Percentiles rank a stretch among this genome's conserved stretches.
Evolutionary conservation across 1,140 invertebrate species (phyloP).

Genomic region (Aricia agestis): DNA sequence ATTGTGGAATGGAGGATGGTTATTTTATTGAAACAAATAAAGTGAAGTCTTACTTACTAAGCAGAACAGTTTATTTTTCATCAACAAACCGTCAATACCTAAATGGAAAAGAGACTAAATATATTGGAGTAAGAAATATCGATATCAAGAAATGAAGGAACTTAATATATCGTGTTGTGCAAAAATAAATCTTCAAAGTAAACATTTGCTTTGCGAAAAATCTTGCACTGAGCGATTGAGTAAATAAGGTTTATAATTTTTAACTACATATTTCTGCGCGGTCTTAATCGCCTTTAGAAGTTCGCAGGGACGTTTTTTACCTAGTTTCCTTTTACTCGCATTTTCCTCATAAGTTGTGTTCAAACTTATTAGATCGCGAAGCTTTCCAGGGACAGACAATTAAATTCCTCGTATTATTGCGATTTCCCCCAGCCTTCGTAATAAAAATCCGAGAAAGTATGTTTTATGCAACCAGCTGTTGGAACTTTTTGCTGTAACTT

Average conservation of each 20-base stretch:
- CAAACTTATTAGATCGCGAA: conserved; percentile 2
- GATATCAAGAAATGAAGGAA: background rate
- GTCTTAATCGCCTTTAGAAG: background rate
- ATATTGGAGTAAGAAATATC: background rate
- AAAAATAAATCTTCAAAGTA: background rate
- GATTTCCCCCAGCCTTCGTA: background rate
- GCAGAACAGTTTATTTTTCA: no score
- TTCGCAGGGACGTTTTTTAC: background rate
- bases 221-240: background rate
- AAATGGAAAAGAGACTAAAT: no score
- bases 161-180: background rate
- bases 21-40: no score
- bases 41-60: no score
- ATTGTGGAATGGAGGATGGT: no score
- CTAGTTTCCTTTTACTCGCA: background rate
- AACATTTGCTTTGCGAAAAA: background rate
- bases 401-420: background rate
- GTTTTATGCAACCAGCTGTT: background rate
- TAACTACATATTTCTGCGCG: conserved; percentile 2
- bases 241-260: background rate
- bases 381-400: background rate
- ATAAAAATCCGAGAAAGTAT: background rate
- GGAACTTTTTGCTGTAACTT: background rate
- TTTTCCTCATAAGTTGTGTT: conserved; percentile 7
- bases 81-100: no score